Base-by-base conservation (phyloP, 2,888 invertebrate genomes). In the Chelonus formosanus region DNA sequence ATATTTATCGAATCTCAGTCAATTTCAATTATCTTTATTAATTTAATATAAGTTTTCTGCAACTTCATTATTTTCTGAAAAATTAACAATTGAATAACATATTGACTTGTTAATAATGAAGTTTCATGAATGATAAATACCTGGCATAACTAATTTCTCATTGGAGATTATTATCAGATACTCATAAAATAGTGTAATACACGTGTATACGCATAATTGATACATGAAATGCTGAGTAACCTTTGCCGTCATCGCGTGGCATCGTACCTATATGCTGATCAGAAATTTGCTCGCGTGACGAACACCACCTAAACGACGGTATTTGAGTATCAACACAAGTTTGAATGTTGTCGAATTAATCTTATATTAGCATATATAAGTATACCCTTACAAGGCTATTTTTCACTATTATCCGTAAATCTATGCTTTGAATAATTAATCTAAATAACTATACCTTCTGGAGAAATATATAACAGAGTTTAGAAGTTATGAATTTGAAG, bases 281-380 rank as follows among this genome's bases (percentile, higher is more conserved):
- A 20, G 34, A 55, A 55, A 54, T 63, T 63, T 44, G 45, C 54
- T 63, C 44, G 63, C 63, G 63, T 63, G 63, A 54, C 59, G 10
- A 31, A 31, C 59, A 8, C 54, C 45, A 63, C 55, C 63, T 57
- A 10, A 50, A 20, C 63, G 63, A 47, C 63, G 54, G 45, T 50
- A 63, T 63, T 63, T 54, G 54, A 63, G 63, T 63, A 53, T 55
- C 63, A 44, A 55, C 63, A 54, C 54, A 10, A 5, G 34, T 10
- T 48, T 34, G 72, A 75, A 75, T 74, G 67, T 70, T 67, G 62
- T 70, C 73, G 71, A 71, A 74, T 73, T 73, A 73, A 71, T 70
- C 73, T 73, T 69, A 69, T 64, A 74, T 74, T 74, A 74, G 71
- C 70, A 68, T 64, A 71, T 68, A 56, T 70, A 20, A 20, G 20